phyloP scores from a whole-genome alignment of 1,140 invertebrate species.

The Calliphora vicina region DNA sequence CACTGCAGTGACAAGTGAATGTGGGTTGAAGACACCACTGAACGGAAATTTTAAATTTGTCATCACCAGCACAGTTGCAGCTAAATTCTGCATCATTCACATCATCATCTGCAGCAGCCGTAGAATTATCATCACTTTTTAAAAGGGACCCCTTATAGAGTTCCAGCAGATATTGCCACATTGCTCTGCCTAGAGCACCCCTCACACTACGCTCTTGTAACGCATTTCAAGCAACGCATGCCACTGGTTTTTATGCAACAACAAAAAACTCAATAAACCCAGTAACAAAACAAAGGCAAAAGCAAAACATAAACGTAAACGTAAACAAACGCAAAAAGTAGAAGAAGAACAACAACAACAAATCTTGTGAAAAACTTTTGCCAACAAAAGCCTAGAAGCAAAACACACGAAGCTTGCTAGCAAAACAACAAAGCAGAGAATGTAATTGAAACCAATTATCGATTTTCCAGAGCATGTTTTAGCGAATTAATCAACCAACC shows the following conservation, averaged over 20 bases:
- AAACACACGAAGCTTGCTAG: neutral
- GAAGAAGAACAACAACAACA: neutral
- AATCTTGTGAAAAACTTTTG: neutral
- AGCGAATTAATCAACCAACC: neutral
- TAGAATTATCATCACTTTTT: neutral
- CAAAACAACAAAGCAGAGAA: neutral
- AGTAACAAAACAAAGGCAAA: neutral
- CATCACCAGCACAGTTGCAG: neutral
- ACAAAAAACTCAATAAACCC: neutral
- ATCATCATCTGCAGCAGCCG: neutral
- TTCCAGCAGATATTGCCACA: neutral
- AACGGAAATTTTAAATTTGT: neutral
- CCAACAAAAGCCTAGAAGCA: neutral
- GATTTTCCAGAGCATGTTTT: neutral
- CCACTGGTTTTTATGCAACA: neutral
- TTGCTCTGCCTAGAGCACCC: neutral
- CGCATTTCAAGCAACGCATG: neutral
- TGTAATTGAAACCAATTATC: slow-evolving; percentile 17
- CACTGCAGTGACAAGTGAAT: neutral
- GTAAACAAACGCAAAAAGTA: neutral
- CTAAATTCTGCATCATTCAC: neutral
- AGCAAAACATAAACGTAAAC: neutral
- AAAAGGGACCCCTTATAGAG: neutral
- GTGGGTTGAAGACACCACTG: neutral
- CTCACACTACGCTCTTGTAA: neutral